Conservation (phyloP, 2,888 invertebrate species). For the Cacoxenus indagator region DNA sequence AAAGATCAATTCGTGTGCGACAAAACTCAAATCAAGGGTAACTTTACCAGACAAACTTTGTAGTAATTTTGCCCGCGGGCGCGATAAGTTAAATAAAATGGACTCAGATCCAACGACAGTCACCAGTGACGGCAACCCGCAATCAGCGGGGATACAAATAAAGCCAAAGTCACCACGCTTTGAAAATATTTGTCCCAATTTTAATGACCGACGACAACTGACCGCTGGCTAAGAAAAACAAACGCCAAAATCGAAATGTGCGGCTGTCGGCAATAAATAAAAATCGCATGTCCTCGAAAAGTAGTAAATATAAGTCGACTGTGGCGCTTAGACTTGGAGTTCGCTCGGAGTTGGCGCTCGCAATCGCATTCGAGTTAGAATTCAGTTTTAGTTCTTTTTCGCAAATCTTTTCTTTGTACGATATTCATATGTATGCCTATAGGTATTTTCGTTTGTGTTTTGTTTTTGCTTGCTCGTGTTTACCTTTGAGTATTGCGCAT, state of each 20-base stretch:
- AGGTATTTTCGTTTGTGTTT: conserved; percentile 26
- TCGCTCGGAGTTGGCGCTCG: neutral
- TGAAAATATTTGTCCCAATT: conserved; percentile 61
- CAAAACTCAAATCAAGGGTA: conserved; percentile 7
- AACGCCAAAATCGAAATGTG: conserved; percentile 47
- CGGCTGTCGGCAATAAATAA: conserved; percentile 66
- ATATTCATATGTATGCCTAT: no score
- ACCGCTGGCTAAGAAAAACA: conserved; percentile 31
- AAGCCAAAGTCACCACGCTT: conserved; percentile 42
- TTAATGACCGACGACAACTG: conserved; percentile 63
- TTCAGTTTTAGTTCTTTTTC: neutral
- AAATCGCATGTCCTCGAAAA: conserved; percentile 62
- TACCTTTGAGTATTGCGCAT: conserved; percentile 24
- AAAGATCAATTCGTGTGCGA: neutral
- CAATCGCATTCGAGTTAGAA: neutral
- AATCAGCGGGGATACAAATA: conserved; percentile 13
- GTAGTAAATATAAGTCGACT: no score
- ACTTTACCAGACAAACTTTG: conserved; percentile 7
- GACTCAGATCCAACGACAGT: neutral
- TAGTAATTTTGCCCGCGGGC: neutral
- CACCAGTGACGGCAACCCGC: neutral
- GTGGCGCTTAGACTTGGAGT: neutral
- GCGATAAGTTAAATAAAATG: conserved; percentile 5
- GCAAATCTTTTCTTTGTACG: neutral
- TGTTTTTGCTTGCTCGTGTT: conserved; percentile 40